phyloP scores from a whole-genome alignment of 2,888 invertebrate species.

The Zygaena filipendulae region DNA sequence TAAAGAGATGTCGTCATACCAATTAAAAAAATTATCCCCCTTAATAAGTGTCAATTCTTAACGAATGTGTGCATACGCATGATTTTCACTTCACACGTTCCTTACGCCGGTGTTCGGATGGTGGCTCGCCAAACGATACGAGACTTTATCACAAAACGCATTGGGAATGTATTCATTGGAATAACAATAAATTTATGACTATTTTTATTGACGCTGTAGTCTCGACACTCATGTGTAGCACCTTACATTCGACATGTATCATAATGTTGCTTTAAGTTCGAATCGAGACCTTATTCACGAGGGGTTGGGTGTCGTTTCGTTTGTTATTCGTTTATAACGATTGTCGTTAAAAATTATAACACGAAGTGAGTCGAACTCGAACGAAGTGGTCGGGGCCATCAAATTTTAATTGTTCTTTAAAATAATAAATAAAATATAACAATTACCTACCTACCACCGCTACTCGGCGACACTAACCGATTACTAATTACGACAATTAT shows the following conservation, averaged over 20 bases:
- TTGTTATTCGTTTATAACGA: too few relatives aligned
- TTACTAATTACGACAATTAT: too few relatives aligned
- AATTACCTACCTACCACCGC: too few relatives aligned
- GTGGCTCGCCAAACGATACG: too few relatives aligned
- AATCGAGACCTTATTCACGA: conserved; percentile 15
- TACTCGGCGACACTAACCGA: too few relatives aligned
- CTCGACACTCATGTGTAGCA: conserved; percentile 53
- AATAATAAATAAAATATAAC: conserved; percentile 69
- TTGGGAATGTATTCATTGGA: too few relatives aligned
- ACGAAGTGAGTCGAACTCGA: conserved; percentile 53
- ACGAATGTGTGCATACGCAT: conserved; percentile 66
- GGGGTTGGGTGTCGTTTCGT: too few relatives aligned
- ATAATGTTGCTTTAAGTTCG: conserved; percentile 18
- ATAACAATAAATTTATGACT: conserved; percentile 56
- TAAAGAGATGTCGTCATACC: conserved; percentile 64
- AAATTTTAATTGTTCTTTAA: conserved; percentile 68
- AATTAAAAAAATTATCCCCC: conserved; percentile 66
- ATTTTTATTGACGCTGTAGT: conserved; percentile 67
- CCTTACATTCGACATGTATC: conserved; percentile 41
- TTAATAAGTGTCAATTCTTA: conserved; percentile 69
- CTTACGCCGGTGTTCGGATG: conserved; percentile 32
- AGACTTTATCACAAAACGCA: conserved; percentile 21
- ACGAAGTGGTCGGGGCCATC: conserved; percentile 62
- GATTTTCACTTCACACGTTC: conserved; percentile 67
- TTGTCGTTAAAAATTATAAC: too few relatives aligned